Evolutionary conservation across 2,888 invertebrate genomes (phyloP), one percentile per base, ranked within the genome.

Genomic region (Tridacna crocea): DNA sequence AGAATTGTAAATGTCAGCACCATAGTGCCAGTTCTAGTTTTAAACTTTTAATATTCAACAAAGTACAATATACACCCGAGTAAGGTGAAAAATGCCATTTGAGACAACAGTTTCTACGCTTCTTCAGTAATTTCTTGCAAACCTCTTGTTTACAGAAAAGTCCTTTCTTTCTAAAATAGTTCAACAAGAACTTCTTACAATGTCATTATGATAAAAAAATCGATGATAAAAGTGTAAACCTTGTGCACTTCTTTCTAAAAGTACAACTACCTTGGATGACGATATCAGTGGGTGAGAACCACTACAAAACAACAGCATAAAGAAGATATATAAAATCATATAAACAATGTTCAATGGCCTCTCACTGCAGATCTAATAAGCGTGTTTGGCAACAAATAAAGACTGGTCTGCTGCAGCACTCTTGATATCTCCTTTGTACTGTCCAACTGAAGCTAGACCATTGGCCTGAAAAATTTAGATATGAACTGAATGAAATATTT

Each of bases 331-430:
- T 22, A 75, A 75, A 75, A 72, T 36, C 48, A 12, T 46, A 46
- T 22, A 65, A 75, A 48, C 75, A 65, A 17, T 70, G 47, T n/a
- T 51, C 47, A 22, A 46, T 47, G 70, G 13, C 36, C 19, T 46
- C 11, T 13, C 47, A 47, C 8, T 27, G 22, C 63, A 75, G 75
- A 63, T 87, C 84, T 98, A 99, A 95, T 99, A 99, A 90, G 98
- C 97, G 95, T 99, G 99, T 95, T 99, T 97, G 92, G 98, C 98
- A 91, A 99, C 97, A 95, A 98, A 99, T 90, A 99, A 96, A 87
- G 97, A 97, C 92, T 96, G 95, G 84, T 96, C 97, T 76, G 97
- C 99, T 90, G 98, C 98, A 93, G 96, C 96, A 94, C 98, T 98
- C 93, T 96, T 95, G 90, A 96, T 97, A 87, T 97, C 97, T 92